These are phyloP conservation scores for Colletes gigas DNA, from an alignment of 1,140 invertebrate species.

Conservation along the genomic window DNA sequence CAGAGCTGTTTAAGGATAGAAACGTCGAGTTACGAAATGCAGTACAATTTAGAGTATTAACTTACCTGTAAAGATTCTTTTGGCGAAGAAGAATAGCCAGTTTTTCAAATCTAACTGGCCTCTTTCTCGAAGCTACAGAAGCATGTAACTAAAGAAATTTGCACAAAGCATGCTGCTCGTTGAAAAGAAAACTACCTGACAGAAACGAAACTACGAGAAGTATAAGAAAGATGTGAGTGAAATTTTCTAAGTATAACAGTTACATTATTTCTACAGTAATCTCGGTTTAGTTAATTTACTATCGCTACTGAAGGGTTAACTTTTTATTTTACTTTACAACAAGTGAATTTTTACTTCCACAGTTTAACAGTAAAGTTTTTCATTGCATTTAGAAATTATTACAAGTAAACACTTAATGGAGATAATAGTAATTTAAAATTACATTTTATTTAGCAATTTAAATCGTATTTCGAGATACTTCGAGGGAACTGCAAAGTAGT, in stretches of 20 bases:
- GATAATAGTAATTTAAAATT: neutral
- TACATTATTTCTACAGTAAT: neutral
- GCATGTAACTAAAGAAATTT: slow-evolving; percentile 8
- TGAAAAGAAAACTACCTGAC: neutral
- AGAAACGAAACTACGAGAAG: neutral
- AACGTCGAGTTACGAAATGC: neutral
- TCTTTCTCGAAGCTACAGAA: slow-evolving; percentile 2
- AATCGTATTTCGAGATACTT: neutral
- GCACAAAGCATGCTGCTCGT: slow-evolving; percentile 21
- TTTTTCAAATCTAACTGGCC: slow-evolving; percentile 7
- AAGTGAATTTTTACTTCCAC: no score
- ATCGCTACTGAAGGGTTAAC: no score
- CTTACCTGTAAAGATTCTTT: slow-evolving; percentile 29
- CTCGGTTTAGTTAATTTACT: no score
- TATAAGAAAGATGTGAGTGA: neutral
- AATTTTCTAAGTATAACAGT: neutral
- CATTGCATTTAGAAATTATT: no score
- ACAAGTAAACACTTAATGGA: no score
- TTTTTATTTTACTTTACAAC: no score
- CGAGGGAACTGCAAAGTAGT: neutral
- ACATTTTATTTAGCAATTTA: neutral
- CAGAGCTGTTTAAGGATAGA: neutral
- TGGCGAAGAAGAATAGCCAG: neutral
- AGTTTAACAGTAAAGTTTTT: no score
- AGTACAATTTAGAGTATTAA: neutral